phyloP scores from a whole-genome alignment of 2,888 invertebrate species.

The Acronicta psi region DNA sequence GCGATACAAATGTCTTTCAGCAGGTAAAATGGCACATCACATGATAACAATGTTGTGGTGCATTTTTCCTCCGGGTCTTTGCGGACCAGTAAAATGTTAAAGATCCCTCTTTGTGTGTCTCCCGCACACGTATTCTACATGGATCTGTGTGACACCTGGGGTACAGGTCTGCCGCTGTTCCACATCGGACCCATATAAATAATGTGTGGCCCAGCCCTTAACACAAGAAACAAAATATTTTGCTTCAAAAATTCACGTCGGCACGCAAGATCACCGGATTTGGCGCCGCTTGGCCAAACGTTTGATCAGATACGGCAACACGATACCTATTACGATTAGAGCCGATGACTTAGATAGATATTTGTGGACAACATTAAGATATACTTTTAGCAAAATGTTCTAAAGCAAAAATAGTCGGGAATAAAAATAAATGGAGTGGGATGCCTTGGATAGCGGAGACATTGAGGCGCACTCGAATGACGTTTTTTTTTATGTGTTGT shows the following conservation, averaged over 20 bases:
- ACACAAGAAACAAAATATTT: constrained; percentile 6
- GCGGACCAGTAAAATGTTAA: too few species aligned
- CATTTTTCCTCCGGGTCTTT: too few species aligned
- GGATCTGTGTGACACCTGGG: too few species aligned
- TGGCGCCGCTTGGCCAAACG: constrained; percentile 34
- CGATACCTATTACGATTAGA: constrained; percentile 19
- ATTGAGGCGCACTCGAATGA: not conserved
- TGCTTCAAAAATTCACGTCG: constrained; percentile 16
- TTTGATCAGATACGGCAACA: constrained; percentile 45
- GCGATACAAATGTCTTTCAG: too few species aligned
- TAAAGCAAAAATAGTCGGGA: not conserved
- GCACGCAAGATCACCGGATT: constrained; percentile 33
- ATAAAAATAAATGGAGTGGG: not conserved
- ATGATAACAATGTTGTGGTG: too few species aligned
- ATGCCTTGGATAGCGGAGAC: not conserved
- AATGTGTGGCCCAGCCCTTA: too few species aligned
- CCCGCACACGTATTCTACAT: too few species aligned
- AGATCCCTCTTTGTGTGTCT: too few species aligned
- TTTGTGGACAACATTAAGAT: constrained; percentile 8
- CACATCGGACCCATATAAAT: too few species aligned
- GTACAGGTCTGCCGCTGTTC: too few species aligned
- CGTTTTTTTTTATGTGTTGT: not conserved
- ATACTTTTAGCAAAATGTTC: not conserved
- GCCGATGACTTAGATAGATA: constrained; percentile 47
- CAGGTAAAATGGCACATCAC: too few species aligned